Evolutionary conservation across 2,888 invertebrate genomes (phyloP).

Genomic region (Chrysopilus asiliformis): DNA sequence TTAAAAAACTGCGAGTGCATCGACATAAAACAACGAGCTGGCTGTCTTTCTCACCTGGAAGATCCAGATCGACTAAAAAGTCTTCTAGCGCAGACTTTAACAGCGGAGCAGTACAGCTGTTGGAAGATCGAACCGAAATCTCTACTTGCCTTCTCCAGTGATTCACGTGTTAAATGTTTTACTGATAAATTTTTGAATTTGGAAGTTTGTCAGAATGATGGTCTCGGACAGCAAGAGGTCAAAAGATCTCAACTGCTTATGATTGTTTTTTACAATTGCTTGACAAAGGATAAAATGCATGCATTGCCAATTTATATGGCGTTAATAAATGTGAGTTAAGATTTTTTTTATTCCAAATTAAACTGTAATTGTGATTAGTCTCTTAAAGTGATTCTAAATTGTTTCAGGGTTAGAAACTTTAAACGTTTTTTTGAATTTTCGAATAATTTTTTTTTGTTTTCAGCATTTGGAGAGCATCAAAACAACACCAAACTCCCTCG

Average conservation of each 20-base stretch:
- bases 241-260: conserved; percentile 47
- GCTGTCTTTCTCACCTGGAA: conserved; percentile 72
- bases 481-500: conserved; percentile 40
- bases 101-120: conserved; percentile 44
- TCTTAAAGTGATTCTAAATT: neutral
- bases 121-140: conserved; percentile 43
- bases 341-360: no score
- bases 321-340: conserved; percentile 45
- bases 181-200: conserved; percentile 49
- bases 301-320: conserved; percentile 59
- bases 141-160: conserved; percentile 62
- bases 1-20: conserved; percentile 55
- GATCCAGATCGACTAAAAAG: conserved; percentile 72
- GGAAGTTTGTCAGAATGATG: conserved; percentile 22
- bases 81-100: conserved; percentile 64
- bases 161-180: conserved; percentile 55
- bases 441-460: no score
- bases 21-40: conserved; percentile 79
- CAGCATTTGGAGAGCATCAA: conserved; percentile 45
- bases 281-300: conserved; percentile 64
- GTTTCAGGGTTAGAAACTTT: conserved; percentile 8
- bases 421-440: no score
- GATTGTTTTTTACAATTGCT: conserved; percentile 64
- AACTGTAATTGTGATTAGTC: neutral
- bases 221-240: conserved; percentile 35